A percentile compares a stretch with the other conserved stretches of the same genome.
Conservation (phyloP, 2,113 vertebrate genomes). For the Megaceryle maxima region DNA sequence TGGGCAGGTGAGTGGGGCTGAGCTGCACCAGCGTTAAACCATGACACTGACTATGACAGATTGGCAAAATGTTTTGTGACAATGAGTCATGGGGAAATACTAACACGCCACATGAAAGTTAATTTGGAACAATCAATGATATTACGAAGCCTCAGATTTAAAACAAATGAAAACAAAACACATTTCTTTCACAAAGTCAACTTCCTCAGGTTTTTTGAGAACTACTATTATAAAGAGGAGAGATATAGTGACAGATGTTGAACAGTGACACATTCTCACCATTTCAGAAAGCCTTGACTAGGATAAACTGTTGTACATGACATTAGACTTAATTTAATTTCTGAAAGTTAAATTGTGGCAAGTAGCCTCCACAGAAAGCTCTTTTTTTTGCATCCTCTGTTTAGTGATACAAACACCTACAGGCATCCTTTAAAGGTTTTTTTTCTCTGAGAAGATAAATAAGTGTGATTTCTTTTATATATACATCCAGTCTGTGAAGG, state of each 20-base stretch:
- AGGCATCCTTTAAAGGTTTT: not conserved
- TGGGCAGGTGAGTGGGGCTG: accelerated
- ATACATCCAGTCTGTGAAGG: not conserved
- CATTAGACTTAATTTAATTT: not conserved
- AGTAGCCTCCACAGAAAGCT: not conserved
- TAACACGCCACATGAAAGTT: not conserved
- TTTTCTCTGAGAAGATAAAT: not conserved
- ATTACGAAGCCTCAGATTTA: not conserved
- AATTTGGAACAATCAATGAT: not conserved
- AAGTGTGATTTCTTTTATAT: not conserved
- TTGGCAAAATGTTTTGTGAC: not conserved
- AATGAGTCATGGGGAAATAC: not conserved
- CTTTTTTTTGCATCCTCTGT: not conserved
- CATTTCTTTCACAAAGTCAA: not conserved
- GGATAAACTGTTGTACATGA: not conserved
- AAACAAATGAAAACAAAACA: not conserved
- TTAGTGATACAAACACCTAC: not conserved
- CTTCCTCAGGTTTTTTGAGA: not conserved
- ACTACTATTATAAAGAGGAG: not conserved
- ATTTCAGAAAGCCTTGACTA: not conserved
- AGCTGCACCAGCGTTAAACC: not conserved
- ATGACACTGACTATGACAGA: not conserved
- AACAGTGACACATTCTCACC: not conserved
- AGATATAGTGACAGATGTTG: not conserved
- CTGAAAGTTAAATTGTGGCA: not conserved